Conservation (phyloP, 1,140 invertebrate species). For the Bombus consobrinus region DNA sequence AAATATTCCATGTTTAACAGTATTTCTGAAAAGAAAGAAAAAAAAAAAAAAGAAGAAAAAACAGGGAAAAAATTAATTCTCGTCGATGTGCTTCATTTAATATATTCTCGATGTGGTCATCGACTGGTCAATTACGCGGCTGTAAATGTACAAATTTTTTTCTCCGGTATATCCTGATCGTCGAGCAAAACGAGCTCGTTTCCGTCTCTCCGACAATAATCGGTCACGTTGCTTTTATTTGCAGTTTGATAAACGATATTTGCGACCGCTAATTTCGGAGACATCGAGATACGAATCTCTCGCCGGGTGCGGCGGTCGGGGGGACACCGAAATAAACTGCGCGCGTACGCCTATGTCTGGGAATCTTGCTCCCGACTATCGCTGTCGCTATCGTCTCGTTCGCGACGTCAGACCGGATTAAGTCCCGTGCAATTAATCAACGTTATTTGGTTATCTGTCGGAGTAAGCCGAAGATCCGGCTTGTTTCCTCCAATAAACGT, state of each 20-base stretch:
- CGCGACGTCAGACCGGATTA: neutral
- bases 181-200: neutral
- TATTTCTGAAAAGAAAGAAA: neutral
- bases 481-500: neutral
- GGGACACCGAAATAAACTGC: conserved; percentile 9
- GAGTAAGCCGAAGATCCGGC: neutral
- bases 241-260: conserved; percentile 39
- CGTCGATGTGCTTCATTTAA: neutral
- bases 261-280: conserved; percentile 29
- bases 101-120: too few species aligned
- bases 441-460: neutral
- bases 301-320: too few species aligned
- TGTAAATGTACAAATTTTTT: neutral
- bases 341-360: neutral
- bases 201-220: neutral
- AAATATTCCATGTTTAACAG: neutral
- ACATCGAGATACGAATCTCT: conserved; percentile 15
- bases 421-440: neutral
- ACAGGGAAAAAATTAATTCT: neutral
- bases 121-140: neutral
- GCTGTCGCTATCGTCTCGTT: neutral
- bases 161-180: neutral
- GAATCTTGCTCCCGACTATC: neutral
- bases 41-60: too few species aligned
- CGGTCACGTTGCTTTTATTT: conserved; percentile 24